Conservation (phyloP, 2,888 invertebrate genomes). For the Podabrus alpinus region DNA sequence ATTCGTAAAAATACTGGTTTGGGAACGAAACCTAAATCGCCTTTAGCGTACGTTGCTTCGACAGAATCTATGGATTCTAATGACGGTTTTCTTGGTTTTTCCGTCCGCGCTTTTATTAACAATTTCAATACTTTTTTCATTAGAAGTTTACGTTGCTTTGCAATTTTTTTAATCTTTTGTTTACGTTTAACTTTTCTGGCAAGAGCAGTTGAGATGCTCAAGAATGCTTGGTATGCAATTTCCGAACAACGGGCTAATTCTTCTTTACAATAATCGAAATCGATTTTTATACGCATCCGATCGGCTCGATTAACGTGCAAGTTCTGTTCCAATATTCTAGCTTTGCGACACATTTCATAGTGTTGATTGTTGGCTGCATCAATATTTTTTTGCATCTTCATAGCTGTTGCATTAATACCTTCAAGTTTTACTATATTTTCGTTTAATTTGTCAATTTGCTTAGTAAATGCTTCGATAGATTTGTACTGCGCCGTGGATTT, state of each 20-base stretch:
- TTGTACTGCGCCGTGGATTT: constrained; percentile 67
- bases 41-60: constrained; percentile 62
- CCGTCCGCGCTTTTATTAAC: constrained; percentile 48
- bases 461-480: constrained; percentile 66
- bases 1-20: constrained; percentile 52
- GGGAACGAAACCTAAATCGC: constrained; percentile 70
- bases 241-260: constrained; percentile 62
- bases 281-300: constrained; percentile 56
- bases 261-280: constrained; percentile 55
- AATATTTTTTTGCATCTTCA: constrained; percentile 28
- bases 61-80: constrained; percentile 48
- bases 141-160: constrained; percentile 61
- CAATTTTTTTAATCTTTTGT: constrained; percentile 56
- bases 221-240: constrained; percentile 66
- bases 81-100: constrained; percentile 55
- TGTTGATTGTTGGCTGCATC: constrained; percentile 26
- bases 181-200: constrained; percentile 54
- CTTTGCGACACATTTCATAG: constrained; percentile 39
- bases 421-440: not conserved
- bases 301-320: constrained; percentile 59
- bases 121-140: constrained; percentile 51
- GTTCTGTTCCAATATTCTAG: constrained; percentile 59
- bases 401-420: not conserved
- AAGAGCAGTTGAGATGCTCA: constrained; percentile 63
- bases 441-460: constrained; percentile 56